Evolutionary conservation across 2,113 vertebrate species (phyloP).

Genomic region (Mola mola): DNA sequence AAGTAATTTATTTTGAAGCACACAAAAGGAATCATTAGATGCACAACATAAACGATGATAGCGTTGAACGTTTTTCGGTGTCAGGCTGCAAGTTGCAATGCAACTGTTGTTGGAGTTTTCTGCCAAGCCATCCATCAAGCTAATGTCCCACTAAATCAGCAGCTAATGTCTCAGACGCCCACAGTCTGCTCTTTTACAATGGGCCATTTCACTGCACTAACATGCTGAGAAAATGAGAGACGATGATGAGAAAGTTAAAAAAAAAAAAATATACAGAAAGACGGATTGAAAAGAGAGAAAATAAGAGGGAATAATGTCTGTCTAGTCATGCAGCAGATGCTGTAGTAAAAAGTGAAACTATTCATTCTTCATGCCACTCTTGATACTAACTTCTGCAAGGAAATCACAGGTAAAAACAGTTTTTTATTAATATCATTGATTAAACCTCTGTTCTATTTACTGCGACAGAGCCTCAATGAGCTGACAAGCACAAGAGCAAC

Average conservation of each 20-base stretch:
- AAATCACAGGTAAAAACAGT: no score
- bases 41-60: slow-evolving; percentile 31
- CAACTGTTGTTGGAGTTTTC: slow-evolving; percentile 72
- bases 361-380: no score
- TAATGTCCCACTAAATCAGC: slow-evolving; percentile 82
- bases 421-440: no score
- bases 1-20: neutral
- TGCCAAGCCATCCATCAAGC: slow-evolving; percentile 73
- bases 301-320: slow-evolving; percentile 10
- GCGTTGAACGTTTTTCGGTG: slow-evolving; percentile 26
- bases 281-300: slow-evolving; percentile 27
- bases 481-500: no score
- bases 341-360: slow-evolving; percentile 2
- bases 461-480: no score
- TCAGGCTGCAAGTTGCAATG: slow-evolving; percentile 70
- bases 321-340: slow-evolving; percentile 10
- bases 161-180: slow-evolving; percentile 75
- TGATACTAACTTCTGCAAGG: no score
- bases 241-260: slow-evolving; percentile 40
- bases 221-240: slow-evolving; percentile 42
- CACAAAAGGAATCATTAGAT: slow-evolving; percentile 16
- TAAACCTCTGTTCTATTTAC: no score
- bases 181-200: slow-evolving; percentile 69
- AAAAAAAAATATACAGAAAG: neutral
- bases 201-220: slow-evolving; percentile 70